Conservation (phyloP, 2,113 vertebrate genomes). For the Urocolius indicus region DNA sequence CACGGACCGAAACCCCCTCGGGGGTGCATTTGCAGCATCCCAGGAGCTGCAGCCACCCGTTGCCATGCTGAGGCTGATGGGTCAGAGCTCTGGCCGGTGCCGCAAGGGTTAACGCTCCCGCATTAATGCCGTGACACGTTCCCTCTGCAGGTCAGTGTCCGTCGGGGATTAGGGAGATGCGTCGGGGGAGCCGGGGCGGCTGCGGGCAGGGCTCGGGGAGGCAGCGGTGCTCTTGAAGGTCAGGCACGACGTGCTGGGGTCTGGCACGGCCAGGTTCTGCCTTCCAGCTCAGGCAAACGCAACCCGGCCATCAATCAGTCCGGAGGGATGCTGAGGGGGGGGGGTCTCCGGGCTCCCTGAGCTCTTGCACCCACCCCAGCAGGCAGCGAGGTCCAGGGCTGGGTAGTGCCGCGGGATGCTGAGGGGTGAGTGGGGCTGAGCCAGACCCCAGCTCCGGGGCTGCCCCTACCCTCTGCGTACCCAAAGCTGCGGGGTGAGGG, state of each 20-base stretch:
- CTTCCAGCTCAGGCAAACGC: not conserved
- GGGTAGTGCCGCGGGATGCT: not conserved
- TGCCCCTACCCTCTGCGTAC: not conserved
- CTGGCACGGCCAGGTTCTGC: not conserved
- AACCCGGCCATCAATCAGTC: not conserved
- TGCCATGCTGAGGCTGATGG: rapidly evolving
- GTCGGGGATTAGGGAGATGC: constrained; percentile 29
- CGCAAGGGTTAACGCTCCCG: constrained; percentile 24
- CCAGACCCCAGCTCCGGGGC: not conserved
- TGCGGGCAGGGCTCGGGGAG: not conserved
- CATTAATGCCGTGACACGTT: not conserved
- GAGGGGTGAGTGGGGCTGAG: not conserved
- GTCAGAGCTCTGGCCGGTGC: not conserved
- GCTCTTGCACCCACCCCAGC: not conserved
- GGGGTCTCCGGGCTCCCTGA: not conserved
- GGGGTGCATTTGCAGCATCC: not conserved
- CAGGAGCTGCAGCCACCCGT: not conserved
- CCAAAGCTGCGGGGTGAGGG: not conserved
- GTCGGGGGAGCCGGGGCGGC: not conserved
- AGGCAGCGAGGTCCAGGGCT: not conserved
- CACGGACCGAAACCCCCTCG: rapidly evolving
- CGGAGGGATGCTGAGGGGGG: not conserved
- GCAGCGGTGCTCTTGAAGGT: not conserved
- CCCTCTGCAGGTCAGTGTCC: constrained; percentile 57
- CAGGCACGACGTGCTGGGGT: not conserved